Evolutionary conservation across 1,140 invertebrate species (phyloP), one percentile per base, ranked within the genome.

Genomic region (Holcopasites calliopsidis): DNA sequence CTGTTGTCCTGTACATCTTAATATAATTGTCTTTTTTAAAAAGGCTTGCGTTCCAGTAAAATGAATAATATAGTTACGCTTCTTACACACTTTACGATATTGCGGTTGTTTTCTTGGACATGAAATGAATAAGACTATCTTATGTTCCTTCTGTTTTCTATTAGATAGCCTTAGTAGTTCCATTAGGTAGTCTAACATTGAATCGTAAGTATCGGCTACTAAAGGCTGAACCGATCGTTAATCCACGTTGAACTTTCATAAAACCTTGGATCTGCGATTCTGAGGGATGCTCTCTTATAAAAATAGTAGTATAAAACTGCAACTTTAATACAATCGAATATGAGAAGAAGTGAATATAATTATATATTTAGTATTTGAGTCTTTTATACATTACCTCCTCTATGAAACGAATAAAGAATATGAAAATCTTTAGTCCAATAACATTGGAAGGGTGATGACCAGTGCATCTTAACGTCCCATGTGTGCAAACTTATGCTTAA

Each of bases 261-360:
- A 85, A 95, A 95, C 69, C 94, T 92, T 8, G 95, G 95, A 90
- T 96, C 95, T 76, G 94, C 94, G 60, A 96, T 94, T 75, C 93
- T 90, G 49, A 96, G 85, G 2, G 94, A 93, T 35, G 95, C 94
- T 78, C 94, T 92, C 88, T 96, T 96, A 88, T 94, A 95, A 70
- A 93, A 93, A 79, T 95, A 95, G 88, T 96, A 96, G 88, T 96
- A 95, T 61, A 95, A 92, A 18, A 95, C 93, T 40, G 95, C 94
- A 90, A 94, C 95, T 96, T 81, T 55, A 79, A 77, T 54, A 66
- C 28, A 65, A 44, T 11, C 42, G 11, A 35, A 40, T 28, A 35
- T 76, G 54, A 77, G 47, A 68, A 61, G 54, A 78, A 23, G 13
- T 40, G 3, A 35, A 54, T n/a, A 60, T 21, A 52, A 11, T 23